These are phyloP conservation scores for Grammomys surdaster DNA, from an alignment of 2,113 vertebrate genomes.

Conservation along the genomic window DNA sequence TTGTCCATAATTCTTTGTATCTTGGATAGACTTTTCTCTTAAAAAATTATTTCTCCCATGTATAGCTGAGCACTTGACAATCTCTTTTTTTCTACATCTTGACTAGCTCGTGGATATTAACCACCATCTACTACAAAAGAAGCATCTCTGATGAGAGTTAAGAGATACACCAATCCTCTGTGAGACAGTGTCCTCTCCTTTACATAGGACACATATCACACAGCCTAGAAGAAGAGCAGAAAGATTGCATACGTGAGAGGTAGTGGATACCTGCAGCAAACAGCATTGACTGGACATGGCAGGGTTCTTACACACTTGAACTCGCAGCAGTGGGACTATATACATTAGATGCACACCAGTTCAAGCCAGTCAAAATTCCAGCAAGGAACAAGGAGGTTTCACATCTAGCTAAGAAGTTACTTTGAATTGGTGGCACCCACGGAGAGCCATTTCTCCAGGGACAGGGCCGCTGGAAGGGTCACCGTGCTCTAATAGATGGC, in stretches of 20 bases:
- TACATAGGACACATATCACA: too few relatives aligned
- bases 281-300: not conserved
- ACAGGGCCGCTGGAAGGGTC: not conserved
- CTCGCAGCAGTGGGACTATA: not conserved
- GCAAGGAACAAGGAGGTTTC: not conserved
- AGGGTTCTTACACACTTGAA: not conserved
- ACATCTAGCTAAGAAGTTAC: not conserved
- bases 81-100: not conserved
- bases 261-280: not conserved
- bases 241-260: not conserved
- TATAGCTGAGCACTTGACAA: too few relatives aligned
- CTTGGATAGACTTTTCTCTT: slow-evolving; percentile 7
- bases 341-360: not conserved
- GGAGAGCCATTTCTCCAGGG: not conserved
- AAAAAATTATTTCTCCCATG: not conserved
- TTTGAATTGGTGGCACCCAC: not conserved
- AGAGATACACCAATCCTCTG: not conserved
- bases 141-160: not conserved
- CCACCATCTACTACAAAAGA: not conserved
- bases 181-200: not conserved
- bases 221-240: not conserved
- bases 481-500: not conserved
- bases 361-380: not conserved
- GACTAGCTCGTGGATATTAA: not conserved
- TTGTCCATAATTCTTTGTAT: not conserved